Conservation (phyloP, 2,797 vertebrate species). For the Labroides dimidiatus region DNA sequence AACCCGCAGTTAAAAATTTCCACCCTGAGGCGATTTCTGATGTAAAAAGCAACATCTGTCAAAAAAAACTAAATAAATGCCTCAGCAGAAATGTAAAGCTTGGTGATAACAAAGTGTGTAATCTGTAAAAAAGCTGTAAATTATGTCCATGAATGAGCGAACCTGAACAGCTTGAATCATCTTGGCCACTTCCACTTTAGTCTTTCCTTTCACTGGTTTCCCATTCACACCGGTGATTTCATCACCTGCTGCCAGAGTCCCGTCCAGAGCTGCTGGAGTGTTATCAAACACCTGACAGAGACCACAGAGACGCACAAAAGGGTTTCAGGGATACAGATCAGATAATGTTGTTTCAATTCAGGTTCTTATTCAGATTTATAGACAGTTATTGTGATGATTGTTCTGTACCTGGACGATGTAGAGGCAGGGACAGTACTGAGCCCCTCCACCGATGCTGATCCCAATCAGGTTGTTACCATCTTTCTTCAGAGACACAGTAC, state of each 20-base stretch:
- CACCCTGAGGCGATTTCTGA: too few relatives aligned
- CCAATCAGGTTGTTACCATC: constrained; percentile 96
- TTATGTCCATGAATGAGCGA: constrained; percentile 3
- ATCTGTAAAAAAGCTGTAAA: background rate
- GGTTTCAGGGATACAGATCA: fast-evolving
- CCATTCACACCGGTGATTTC: constrained; percentile 98
- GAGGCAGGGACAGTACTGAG: constrained; percentile 97
- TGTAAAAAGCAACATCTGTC: too few relatives aligned
- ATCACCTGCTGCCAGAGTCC: constrained; percentile 94
- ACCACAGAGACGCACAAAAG: background rate
- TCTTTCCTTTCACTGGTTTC: constrained; percentile 96
- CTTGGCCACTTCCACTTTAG: constrained; percentile 98
- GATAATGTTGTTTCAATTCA: background rate
- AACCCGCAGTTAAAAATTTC: background rate
- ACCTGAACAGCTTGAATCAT: constrained; percentile 99
- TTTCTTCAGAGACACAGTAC: constrained; percentile 94
- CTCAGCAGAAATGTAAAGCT: background rate
- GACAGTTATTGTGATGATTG: too few relatives aligned
- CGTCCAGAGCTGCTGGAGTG: constrained; percentile 93
- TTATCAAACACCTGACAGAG: constrained; percentile 94
- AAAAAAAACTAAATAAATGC: too few relatives aligned
- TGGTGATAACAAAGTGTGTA: background rate
- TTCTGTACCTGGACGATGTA: constrained; percentile 95
- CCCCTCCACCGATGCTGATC: constrained; percentile 98
- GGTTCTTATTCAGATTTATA: too few relatives aligned